Base-by-base conservation (phyloP, 1,140 invertebrate genomes). In the Temnothorax nylanderi region DNA sequence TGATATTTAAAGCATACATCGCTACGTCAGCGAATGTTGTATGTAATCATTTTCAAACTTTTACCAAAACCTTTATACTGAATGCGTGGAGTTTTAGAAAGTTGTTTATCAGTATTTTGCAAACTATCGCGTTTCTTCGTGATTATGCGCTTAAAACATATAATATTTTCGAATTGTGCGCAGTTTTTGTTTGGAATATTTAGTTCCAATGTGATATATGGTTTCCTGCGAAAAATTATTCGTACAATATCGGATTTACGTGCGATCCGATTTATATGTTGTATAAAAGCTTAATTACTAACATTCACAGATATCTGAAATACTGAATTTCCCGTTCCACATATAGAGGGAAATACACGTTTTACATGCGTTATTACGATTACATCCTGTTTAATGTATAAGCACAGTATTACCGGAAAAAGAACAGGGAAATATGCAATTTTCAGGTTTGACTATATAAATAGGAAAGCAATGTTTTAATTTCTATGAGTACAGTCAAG, bases 221-320 rank as follows among this genome's bases (percentile, higher is more conserved):
- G 37, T 74, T 58, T 37, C 37, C 32, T 32, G 37, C 37, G 65
- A 60, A 74, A 84, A 74, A 74, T 58, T 84, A 74, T 58, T 82
- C 65, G 71, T 60, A 32, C 21, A 81, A 81, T 81, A 75, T 75
- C 65, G 49, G 67, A 60, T 82, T 82, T 82, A 58, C 44, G 69
- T 60, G 32, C 75, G 80, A 84, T 74, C 80, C 69, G 69, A 84
- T 84, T 84, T 75, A 60, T 74, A 54, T 60, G 41, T 60, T 71
- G 26, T 80, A 56, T 56, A 49, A 84, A 84, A 60, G 69, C 80
- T 75, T 84, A 84, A 84, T 84, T 74, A 84, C 41, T 58, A 54
- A 54, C 69, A 72, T 71, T 74, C 56, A 71, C 49, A 56, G 65
- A 81, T 81, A 84, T 84, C 41, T 74, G 37, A 47, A 82, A 82